These are phyloP conservation scores for Sialis fuliginosa DNA, from an alignment of 2,888 invertebrate species.

Conservation along the genomic window DNA sequence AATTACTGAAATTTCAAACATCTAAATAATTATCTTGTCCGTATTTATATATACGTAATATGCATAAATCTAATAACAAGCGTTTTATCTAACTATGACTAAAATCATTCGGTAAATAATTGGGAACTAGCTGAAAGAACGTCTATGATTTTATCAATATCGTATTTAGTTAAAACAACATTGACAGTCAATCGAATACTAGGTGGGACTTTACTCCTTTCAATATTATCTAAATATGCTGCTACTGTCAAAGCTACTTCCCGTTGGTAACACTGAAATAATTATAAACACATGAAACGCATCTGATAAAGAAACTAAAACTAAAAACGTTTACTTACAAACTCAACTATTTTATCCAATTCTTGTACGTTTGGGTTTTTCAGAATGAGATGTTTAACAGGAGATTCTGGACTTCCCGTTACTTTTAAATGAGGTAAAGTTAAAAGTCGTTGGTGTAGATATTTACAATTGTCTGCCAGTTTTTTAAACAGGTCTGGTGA, in stretches of 20 bases:
- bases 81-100: too few relatives aligned
- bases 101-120: not conserved
- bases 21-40: too few relatives aligned
- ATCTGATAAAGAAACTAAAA: not conserved
- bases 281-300: not conserved
- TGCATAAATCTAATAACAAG: too few relatives aligned
- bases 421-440: not conserved
- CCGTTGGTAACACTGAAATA: slow-evolving; percentile 3
- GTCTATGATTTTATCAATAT: slow-evolving; percentile 1
- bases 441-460: not conserved
- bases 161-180: not conserved
- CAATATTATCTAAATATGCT: slow-evolving; percentile 1
- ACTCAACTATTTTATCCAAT: not conserved
- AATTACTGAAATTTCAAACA: too few relatives aligned
- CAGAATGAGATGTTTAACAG: slow-evolving; percentile 3
- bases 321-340: too few relatives aligned
- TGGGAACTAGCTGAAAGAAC: not conserved
- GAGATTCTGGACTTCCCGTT: not conserved
- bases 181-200: slow-evolving; percentile 3
- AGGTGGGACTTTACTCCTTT: slow-evolving; percentile 1
- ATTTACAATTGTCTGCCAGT: slow-evolving; percentile 1
- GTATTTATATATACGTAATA: too few relatives aligned
- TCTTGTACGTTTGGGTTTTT: not conserved
- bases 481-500: slow-evolving; percentile 38
- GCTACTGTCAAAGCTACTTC: slow-evolving; percentile 1